Percentiles rank a stretch among this genome's conserved stretches.
These are phyloP conservation scores for Tromatobia lineatoria DNA, from an alignment of 2,888 invertebrate species.

Conservation along the genomic window DNA sequence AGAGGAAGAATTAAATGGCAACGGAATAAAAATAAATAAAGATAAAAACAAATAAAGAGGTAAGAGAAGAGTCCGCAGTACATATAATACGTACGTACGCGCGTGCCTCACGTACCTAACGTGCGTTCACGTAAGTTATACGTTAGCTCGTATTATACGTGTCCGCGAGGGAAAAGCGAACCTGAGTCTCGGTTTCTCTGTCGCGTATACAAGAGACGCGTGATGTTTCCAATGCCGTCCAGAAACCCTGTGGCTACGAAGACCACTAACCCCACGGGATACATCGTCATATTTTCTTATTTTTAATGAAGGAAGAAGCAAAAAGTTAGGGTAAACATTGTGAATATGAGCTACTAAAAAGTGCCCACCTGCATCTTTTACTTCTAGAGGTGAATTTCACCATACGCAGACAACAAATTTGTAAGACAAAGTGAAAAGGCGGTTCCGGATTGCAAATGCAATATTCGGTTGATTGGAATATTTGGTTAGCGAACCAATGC, in stretches of 20 bases:
- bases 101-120: constrained; percentile 62
- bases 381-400: too few species aligned
- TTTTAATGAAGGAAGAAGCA: constrained; percentile 13
- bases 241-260: constrained; percentile 6
- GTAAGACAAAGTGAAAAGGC: too few species aligned
- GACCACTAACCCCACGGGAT: background rate
- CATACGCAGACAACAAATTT: too few species aligned
- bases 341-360: too few species aligned
- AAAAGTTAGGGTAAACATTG: background rate
- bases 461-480: too few species aligned
- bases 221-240: constrained; percentile 35
- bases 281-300: constrained; percentile 31
- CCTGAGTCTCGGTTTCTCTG: constrained; percentile 4
- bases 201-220: constrained; percentile 39
- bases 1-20: constrained; percentile 35
- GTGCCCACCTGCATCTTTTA: too few species aligned
- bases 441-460: too few species aligned
- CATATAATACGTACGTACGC: constrained; percentile 59
- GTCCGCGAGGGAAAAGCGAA: constrained; percentile 23
- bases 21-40: background rate
- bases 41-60: constrained; percentile 21
- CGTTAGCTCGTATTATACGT: constrained; percentile 31
- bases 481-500: too few species aligned
- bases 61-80: constrained; percentile 51
- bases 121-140: constrained; percentile 57